A percentile compares a stretch with the other conserved stretches of the same genome.
Conservation (phyloP, 2,113 vertebrate species). For the Vombatus ursinus region DNA sequence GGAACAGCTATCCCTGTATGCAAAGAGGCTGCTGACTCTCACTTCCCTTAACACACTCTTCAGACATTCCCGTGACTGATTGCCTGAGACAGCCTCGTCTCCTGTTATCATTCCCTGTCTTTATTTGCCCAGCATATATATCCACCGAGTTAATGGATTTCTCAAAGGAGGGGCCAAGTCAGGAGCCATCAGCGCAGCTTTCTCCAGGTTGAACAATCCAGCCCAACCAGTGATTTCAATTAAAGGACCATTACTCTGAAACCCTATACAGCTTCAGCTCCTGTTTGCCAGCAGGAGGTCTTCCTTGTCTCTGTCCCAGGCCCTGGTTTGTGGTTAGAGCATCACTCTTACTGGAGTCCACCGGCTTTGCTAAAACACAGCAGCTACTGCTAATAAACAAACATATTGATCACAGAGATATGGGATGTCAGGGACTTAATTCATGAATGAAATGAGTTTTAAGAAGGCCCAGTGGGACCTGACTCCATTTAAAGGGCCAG, state of each 20-base stretch:
- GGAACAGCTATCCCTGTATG: background rate
- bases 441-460: constrained; percentile 87
- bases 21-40: constrained; percentile 34
- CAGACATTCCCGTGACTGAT: constrained; percentile 1
- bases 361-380: constrained; percentile 81
- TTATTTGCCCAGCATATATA: constrained; percentile 38
- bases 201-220: constrained; percentile 73
- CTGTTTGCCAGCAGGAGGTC: constrained; percentile 80
- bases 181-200: constrained; percentile 75
- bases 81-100: background rate
- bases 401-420: constrained; percentile 90
- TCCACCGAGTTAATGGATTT: constrained; percentile 76
- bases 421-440: constrained; percentile 89
- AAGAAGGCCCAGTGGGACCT: constrained; percentile 74
- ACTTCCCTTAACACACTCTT: background rate
- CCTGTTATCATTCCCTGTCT: background rate
- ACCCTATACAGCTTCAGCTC: constrained; percentile 82
- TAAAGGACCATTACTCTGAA: constrained; percentile 87
- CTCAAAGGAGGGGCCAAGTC: constrained; percentile 59
- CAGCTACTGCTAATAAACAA: constrained; percentile 89
- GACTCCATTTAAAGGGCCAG: constrained; percentile 74
- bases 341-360: constrained; percentile 74
- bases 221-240: constrained; percentile 84
- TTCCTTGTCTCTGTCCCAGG: constrained; percentile 70
- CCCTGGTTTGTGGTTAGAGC: constrained; percentile 80